Evolutionary conservation across 2,113 vertebrate genomes (phyloP).

Genomic region (Ictalurus furcatus): DNA sequence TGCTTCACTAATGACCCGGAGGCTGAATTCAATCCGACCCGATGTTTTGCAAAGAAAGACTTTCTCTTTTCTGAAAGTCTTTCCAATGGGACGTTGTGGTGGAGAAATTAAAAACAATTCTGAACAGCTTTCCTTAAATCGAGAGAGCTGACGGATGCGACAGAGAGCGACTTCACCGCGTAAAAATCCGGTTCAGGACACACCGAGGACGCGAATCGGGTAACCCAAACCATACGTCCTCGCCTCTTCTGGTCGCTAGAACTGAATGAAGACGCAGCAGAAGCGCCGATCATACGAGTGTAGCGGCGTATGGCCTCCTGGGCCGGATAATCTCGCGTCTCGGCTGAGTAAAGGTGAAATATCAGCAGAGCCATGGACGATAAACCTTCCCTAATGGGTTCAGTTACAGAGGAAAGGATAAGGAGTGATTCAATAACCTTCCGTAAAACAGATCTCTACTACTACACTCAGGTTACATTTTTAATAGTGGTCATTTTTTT

Average conservation of each 20-base stretch:
- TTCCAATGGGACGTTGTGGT: not conserved
- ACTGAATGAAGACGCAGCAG: not conserved
- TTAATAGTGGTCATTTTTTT: too few species aligned
- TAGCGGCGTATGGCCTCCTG: not conserved
- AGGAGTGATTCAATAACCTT: not conserved
- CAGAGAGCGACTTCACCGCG: too few species aligned
- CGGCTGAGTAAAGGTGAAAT: not conserved
- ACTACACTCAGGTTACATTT: not conserved
- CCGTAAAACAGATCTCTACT: too few species aligned
- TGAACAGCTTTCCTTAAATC: not conserved
- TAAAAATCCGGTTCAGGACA: too few species aligned
- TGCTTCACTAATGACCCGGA: slow-evolving; percentile 19
- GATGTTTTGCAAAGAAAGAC: too few species aligned
- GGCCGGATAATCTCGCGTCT: slow-evolving; percentile 1
- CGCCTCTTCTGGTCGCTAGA: not conserved
- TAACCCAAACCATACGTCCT: not conserved
- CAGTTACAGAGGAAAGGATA: not conserved
- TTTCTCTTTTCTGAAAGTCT: not conserved
- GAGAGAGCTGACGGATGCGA: not conserved
- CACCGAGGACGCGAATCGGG: too few species aligned
- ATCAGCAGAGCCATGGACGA: not conserved
- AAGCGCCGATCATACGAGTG: not conserved
- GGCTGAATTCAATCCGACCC: not conserved
- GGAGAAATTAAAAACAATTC: not conserved
- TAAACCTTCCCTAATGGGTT: not conserved